These are phyloP conservation scores for Catharus ustulatus DNA, from an alignment of 2,797 vertebrate species.

Conservation along the genomic window DNA sequence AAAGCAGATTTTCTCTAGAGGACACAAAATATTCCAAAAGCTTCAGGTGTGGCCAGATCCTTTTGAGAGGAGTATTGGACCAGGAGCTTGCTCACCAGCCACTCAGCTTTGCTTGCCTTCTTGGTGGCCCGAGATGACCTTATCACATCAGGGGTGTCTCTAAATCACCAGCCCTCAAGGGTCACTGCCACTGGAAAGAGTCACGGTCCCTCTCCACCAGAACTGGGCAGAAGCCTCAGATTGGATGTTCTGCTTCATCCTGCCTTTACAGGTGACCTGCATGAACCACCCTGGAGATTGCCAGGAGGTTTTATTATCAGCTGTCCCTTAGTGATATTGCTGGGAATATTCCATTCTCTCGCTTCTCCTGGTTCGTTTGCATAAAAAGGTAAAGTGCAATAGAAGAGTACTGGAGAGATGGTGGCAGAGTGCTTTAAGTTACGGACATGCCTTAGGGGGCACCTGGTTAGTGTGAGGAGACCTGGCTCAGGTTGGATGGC, in stretches of 20 bases:
- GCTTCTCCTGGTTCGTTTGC: neutral
- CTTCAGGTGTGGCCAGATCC: constrained; percentile 20
- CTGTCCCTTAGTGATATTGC: neutral
- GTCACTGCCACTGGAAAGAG: constrained; percentile 6
- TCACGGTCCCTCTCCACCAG: neutral
- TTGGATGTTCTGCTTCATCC: constrained; percentile 39
- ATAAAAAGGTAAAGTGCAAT: constrained; percentile 56
- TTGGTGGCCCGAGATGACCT: neutral
- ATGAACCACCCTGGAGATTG: neutral
- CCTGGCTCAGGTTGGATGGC: constrained; percentile 46
- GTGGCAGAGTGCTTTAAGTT: constrained; percentile 54
- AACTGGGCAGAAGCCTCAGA: constrained; percentile 53
- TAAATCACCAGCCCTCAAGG: constrained; percentile 42
- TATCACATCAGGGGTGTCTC: constrained; percentile 12
- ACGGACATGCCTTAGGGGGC: neutral
- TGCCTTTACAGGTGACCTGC: neutral
- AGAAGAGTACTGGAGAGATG: constrained; percentile 39
- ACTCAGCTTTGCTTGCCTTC: constrained; percentile 38
- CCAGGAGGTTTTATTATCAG: constrained; percentile 6
- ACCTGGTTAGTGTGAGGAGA: neutral
- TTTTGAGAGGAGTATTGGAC: constrained; percentile 35
- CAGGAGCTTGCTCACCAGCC: constrained; percentile 37
- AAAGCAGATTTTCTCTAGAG: constrained; percentile 42
- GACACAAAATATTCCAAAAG: neutral
- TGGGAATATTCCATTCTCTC: constrained; percentile 44